Percentiles rank a stretch among this genome's conserved stretches.
Evolutionary conservation across 2,113 vertebrate genomes (phyloP).

Genomic region (Scolopax mira): DNA sequence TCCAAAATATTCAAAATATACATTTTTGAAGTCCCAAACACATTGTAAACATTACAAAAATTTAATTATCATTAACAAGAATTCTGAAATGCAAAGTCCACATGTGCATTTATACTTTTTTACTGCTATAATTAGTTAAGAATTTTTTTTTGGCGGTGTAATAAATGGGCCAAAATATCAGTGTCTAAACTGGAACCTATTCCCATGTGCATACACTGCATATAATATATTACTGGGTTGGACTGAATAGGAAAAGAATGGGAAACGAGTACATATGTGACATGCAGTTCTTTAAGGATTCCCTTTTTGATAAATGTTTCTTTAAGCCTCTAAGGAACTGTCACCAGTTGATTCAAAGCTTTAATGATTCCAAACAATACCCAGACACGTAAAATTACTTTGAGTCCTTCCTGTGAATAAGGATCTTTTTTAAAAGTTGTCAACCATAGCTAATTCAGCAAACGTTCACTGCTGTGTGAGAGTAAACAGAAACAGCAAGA

Average conservation of each 20-base stretch:
- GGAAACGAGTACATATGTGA: neutral
- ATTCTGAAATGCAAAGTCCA: neutral
- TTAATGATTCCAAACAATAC: neutral
- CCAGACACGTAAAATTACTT: neutral
- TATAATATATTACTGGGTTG: neutral
- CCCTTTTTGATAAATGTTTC: neutral
- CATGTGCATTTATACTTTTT: neutral
- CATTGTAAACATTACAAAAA: neutral
- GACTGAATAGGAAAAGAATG: neutral
- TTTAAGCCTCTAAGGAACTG: neutral
- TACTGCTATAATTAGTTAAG: neutral
- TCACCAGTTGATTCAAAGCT: neutral
- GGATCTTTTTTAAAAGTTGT: neutral
- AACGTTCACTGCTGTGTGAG: neutral
- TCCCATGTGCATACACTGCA: no score
- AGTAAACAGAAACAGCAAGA: neutral
- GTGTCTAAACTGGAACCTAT: fast-evolving
- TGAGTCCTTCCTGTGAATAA: neutral
- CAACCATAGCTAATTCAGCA: neutral
- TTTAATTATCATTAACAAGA: neutral
- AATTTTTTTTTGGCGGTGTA: neutral
- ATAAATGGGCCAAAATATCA: neutral
- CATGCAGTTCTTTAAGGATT: neutral
- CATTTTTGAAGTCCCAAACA: neutral
- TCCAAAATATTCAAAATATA: neutral